Conservation (phyloP, 2,888 invertebrate genomes). For the Smittia aterrima region DNA sequence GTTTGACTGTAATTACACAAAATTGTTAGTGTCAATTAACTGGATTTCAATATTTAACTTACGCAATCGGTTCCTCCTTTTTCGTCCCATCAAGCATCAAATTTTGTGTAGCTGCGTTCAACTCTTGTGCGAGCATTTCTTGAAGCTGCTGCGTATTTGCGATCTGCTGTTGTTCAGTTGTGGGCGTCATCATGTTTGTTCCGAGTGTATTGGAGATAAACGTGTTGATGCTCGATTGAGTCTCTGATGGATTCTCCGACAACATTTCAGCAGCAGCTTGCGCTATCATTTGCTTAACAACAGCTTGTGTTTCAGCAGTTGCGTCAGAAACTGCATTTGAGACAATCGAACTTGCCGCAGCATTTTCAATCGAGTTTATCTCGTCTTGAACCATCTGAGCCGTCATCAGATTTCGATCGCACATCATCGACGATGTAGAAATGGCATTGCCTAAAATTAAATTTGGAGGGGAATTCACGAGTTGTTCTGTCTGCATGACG, state of each 20-base stretch:
- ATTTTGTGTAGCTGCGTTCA: not conserved
- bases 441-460: slow-evolving; percentile 11
- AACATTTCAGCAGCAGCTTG: slow-evolving; percentile 71
- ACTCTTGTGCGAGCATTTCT: slow-evolving; percentile 31
- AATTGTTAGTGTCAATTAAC: no score
- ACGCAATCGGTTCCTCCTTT: slow-evolving; percentile 20
- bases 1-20: not conserved
- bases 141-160: slow-evolving; percentile 26
- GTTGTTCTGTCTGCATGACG: not conserved
- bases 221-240: slow-evolving; percentile 61
- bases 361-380: slow-evolving; percentile 18
- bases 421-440: slow-evolving; percentile 13
- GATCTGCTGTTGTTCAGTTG: slow-evolving; percentile 37
- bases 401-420: slow-evolving; percentile 18
- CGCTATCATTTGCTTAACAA: slow-evolving; percentile 72
- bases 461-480: slow-evolving; percentile 40
- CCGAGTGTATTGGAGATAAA: slow-evolving; percentile 53
- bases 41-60: not conserved
- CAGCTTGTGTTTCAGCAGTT: slow-evolving; percentile 60
- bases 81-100: slow-evolving; percentile 1
- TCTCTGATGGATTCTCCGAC: slow-evolving; percentile 51
- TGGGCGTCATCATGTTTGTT: slow-evolving; percentile 42
- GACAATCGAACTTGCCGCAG: slow-evolving; percentile 42
- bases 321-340: slow-evolving; percentile 46
- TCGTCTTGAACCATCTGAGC: slow-evolving; percentile 33